A percentile compares a stretch with the other conserved stretches of the same genome.
Conservation (phyloP, 2,888 invertebrate genomes). For the Drosophila merina region DNA sequence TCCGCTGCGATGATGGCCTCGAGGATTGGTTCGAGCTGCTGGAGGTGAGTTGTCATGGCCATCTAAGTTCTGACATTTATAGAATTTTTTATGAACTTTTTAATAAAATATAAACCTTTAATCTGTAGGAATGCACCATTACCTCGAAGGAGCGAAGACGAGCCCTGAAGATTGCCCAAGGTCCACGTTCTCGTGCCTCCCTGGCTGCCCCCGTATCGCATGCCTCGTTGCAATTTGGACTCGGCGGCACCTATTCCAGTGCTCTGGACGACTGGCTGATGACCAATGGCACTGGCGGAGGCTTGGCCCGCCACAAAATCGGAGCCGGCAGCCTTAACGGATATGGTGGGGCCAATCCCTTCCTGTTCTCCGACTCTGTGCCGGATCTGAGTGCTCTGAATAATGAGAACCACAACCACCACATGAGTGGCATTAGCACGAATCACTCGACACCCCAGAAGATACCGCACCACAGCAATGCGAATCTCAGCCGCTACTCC, state of each 20-base stretch:
- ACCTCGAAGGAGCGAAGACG: slow-evolving; percentile 87
- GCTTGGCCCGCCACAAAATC: slow-evolving; percentile 84
- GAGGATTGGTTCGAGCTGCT: slow-evolving; percentile 88
- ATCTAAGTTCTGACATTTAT: neutral
- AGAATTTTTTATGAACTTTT: neutral
- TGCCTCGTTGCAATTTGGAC: slow-evolving; percentile 82
- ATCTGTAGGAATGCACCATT: slow-evolving; percentile 86
- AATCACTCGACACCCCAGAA: slow-evolving; percentile 84
- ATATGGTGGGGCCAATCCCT: slow-evolving; percentile 82
- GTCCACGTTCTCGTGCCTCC: slow-evolving; percentile 83
- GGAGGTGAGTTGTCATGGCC: slow-evolving; percentile 83
- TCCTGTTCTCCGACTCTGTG: slow-evolving; percentile 83
- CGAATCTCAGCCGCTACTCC: slow-evolving; percentile 81
- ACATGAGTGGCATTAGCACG: slow-evolving; percentile 81
- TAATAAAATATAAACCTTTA: slow-evolving; percentile 1
- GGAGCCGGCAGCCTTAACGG: slow-evolving; percentile 80
- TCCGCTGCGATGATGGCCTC: slow-evolving; percentile 85
- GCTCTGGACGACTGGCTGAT: slow-evolving; percentile 86
- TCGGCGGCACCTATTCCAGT: slow-evolving; percentile 85
- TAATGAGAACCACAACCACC: slow-evolving; percentile 82
- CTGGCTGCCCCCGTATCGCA: slow-evolving; percentile 83
- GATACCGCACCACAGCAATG: slow-evolving; percentile 81
- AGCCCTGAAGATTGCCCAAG: slow-evolving; percentile 85
- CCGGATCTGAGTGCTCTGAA: slow-evolving; percentile 83
- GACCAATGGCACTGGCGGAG: slow-evolving; percentile 79